These are phyloP conservation scores for Muraenolepis orangiensis DNA, from an alignment of 2,797 vertebrate genomes.

Conservation along the genomic window DNA sequence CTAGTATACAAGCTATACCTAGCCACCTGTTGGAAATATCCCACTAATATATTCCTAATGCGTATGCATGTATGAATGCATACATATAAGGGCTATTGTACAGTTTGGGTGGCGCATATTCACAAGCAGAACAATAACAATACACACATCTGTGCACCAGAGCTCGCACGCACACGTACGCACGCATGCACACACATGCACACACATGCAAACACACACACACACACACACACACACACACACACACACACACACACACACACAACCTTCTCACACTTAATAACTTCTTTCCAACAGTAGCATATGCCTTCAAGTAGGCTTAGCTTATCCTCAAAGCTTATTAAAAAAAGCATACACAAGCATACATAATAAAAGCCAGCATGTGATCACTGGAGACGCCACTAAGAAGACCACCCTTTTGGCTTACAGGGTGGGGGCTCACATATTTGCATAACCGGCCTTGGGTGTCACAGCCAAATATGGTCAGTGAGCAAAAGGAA, in stretches of 20 bases:
- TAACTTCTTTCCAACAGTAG: not conserved
- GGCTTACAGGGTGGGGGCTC: not conserved
- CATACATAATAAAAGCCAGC: not conserved
- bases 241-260: too few relatives aligned
- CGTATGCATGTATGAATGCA: not conserved
- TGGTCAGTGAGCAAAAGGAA: not conserved
- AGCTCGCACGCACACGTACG: too few relatives aligned
- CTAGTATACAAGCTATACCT: too few relatives aligned
- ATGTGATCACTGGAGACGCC: not conserved
- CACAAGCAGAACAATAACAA: not conserved
- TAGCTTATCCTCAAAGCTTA: not conserved
- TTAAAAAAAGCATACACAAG: not conserved
- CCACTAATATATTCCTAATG: not conserved
- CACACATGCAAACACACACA: not conserved
- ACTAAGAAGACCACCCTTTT: not conserved
- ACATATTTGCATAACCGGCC: not conserved
- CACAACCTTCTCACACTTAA: too few relatives aligned
- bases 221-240: too few relatives aligned
- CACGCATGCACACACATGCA: too few relatives aligned
- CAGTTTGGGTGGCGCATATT: not conserved
- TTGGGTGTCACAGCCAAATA: not conserved
- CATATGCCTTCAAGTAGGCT: not conserved
- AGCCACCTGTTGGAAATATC: too few relatives aligned
- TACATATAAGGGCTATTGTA: too few relatives aligned
- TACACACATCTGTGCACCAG: not conserved